phyloP scores from a whole-genome alignment of 1,140 invertebrate species.

The Aphaenogaster rudis region DNA sequence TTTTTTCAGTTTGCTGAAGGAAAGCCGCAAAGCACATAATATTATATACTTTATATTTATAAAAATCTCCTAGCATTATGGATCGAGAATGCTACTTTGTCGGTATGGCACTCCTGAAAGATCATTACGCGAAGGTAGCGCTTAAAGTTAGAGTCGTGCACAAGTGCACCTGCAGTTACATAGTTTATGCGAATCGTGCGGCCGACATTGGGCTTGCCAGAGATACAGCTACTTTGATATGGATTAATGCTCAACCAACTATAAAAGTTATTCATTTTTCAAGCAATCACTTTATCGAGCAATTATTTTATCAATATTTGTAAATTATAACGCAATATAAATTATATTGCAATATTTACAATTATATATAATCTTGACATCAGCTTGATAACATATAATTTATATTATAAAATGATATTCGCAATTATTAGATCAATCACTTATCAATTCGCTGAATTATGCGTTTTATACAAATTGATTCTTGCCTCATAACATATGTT shows the following conservation, averaged over 20 bases:
- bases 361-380: background rate
- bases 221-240: background rate
- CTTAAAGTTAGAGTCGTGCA: slow-evolving; percentile 25
- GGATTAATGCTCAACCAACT: background rate
- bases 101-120: background rate
- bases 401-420: background rate
- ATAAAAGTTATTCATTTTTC: background rate
- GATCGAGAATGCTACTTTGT: slow-evolving; percentile 39
- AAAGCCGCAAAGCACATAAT: slow-evolving; percentile 19
- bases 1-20: slow-evolving; percentile 16
- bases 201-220: background rate
- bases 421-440: background rate
- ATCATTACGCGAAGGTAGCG: slow-evolving; percentile 38
- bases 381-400: background rate
- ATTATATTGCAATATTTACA: background rate
- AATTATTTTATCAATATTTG: background rate
- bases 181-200: slow-evolving; percentile 2
- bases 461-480: background rate
- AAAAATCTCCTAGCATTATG: slow-evolving; percentile 5
- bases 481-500: background rate
- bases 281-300: background rate
- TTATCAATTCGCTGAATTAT: background rate
- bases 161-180: slow-evolving; percentile 19
- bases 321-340: background rate
- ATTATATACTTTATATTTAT: background rate